Conservation (phyloP, 2,888 invertebrate species). For the Venusia cambrica region DNA sequence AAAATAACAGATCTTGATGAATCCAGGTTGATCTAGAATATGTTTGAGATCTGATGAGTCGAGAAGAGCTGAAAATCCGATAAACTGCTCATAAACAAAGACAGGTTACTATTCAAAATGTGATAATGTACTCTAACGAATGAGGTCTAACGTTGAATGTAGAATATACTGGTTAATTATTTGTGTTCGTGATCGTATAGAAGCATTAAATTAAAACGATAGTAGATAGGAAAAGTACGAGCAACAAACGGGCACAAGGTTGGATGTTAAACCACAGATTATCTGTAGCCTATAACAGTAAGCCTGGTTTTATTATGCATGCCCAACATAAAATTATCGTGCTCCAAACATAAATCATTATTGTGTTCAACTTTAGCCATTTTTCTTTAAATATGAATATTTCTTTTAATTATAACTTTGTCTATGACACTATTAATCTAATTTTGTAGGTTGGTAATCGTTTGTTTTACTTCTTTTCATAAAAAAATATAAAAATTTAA, state of each 20-base stretch:
- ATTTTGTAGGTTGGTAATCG: too few relatives aligned
- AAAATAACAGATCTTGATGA: too few relatives aligned
- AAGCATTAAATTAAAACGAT: slow-evolving; percentile 21
- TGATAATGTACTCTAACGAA: too few relatives aligned
- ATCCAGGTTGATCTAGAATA: too few relatives aligned
- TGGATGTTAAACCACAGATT: slow-evolving; percentile 21
- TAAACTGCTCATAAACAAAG: too few relatives aligned
- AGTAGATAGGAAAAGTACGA: slow-evolving; percentile 9
- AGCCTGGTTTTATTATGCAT: slow-evolving; percentile 21
- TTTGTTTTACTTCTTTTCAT: too few relatives aligned
- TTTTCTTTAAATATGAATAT: neutral
- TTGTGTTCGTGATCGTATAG: slow-evolving; percentile 15
- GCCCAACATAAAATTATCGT: slow-evolving; percentile 23
- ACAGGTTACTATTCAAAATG: too few relatives aligned
- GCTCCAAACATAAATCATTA: slow-evolving; percentile 20
- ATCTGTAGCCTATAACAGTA: slow-evolving; percentile 7
- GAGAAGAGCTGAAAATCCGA: too few relatives aligned
- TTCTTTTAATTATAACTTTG: slow-evolving; percentile 4
- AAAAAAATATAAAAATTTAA: too few relatives aligned
- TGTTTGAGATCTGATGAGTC: too few relatives aligned
- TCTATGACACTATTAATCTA: slow-evolving; percentile 1
- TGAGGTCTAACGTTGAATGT: slow-evolving; percentile 18
- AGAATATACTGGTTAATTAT: slow-evolving; percentile 19
- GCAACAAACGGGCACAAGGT: slow-evolving; percentile 25
- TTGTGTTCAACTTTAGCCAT: slow-evolving; percentile 10